Conservation (phyloP, 2,113 vertebrate genomes). For the Trachemys scripta region DNA sequence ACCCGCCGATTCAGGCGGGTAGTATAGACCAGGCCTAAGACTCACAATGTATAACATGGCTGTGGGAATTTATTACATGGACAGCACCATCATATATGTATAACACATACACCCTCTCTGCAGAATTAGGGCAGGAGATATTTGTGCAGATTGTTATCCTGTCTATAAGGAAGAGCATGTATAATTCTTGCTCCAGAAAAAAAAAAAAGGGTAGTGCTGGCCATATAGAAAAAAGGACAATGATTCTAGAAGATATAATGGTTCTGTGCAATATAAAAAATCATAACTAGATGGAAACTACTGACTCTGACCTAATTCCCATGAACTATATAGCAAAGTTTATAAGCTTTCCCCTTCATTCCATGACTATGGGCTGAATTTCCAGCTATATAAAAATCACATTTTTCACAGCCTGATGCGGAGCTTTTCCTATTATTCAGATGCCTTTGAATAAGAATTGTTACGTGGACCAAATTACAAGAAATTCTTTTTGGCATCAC, state of each 20-base stretch:
- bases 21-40: too few relatives aligned
- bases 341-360: not conserved
- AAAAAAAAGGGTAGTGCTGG: not conserved
- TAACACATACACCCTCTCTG: not conserved
- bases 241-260: not conserved
- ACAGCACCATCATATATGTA: not conserved
- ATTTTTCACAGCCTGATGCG: not conserved
- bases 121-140: conserved; percentile 2
- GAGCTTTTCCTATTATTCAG: not conserved
- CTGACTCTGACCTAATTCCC: not conserved
- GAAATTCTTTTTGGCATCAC: not conserved
- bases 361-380: not conserved
- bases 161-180: not conserved
- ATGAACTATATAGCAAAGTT: not conserved
- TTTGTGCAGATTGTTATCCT: not conserved
- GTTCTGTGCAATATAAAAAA: not conserved
- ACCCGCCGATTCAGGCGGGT: too few relatives aligned
- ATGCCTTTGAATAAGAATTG: not conserved
- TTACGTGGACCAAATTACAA: not conserved
- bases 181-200: not conserved
- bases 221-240: not conserved
- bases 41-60: not conserved
- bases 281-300: not conserved
- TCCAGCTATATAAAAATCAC: not conserved
- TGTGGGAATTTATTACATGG: not conserved